Conservation (phyloP, 2,888 invertebrate genomes). For the Acheta domesticus region DNA sequence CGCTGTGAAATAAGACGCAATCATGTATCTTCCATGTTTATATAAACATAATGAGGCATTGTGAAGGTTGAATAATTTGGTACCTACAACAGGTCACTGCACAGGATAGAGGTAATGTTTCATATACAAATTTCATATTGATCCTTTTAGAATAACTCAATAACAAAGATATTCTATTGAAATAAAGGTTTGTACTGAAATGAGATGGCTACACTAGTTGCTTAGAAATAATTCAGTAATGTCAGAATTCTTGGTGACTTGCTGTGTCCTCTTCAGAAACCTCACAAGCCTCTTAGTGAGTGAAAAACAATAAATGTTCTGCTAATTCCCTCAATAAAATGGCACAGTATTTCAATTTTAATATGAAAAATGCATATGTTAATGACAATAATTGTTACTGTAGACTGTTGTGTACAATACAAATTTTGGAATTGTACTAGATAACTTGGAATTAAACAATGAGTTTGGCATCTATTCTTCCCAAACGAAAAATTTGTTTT, state of each 20-base stretch:
- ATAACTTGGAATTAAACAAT: not conserved
- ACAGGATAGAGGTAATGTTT: not conserved
- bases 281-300: not conserved
- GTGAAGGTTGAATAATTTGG: not conserved
- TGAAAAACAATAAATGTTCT: not conserved
- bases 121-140: not conserved
- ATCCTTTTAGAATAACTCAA: not conserved
- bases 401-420: not conserved
- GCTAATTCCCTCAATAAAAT: not conserved
- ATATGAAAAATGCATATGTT: not conserved
- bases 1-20: slow-evolving; percentile 6
- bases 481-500: no score
- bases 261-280: not conserved
- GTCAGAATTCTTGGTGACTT: not conserved
- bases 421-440: not conserved
- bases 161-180: not conserved
- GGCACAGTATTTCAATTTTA: not conserved
- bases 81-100: not conserved
- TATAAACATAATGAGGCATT: not conserved
- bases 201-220: not conserved
- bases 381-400: not conserved
- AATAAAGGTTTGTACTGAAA: not conserved
- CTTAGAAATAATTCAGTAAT: not conserved
- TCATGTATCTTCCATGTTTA: slow-evolving; percentile 18
- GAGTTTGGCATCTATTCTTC: no score